Percentiles rank a stretch among this genome's conserved stretches.
Evolutionary conservation across 2,797 vertebrate genomes (phyloP).

Genomic region (Pelobates cultripes): DNA sequence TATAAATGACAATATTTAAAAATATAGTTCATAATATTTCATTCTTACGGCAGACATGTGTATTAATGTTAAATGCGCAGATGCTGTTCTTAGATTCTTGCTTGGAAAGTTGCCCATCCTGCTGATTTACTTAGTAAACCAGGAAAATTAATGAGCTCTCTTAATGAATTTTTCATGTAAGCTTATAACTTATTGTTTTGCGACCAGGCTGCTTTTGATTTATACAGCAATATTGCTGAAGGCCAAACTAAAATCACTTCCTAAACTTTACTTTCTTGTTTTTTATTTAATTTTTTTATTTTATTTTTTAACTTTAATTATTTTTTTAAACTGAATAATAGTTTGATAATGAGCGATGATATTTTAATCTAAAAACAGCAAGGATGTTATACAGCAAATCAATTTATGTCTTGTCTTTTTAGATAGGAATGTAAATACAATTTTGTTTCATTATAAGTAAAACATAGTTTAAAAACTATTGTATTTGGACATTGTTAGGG

Average conservation of each 20-base stretch:
- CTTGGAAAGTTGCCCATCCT: constrained; percentile 51
- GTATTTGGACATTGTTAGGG: too few species aligned
- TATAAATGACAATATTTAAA: constrained; percentile 54
- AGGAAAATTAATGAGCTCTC: constrained; percentile 53
- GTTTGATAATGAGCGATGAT: neutral
- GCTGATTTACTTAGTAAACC: constrained; percentile 54
- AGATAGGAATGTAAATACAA: too few species aligned
- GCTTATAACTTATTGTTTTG: constrained; percentile 56
- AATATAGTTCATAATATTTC: constrained; percentile 53
- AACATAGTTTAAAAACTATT: too few species aligned
- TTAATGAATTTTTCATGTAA: constrained; percentile 56
- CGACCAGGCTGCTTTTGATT: constrained; percentile 44
- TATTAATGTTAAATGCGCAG: constrained; percentile 52
- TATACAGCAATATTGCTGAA: constrained; percentile 44
- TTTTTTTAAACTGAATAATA: constrained; percentile 6
- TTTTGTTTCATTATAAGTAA: too few species aligned
- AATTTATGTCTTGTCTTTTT: too few species aligned
- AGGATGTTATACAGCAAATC: too few species aligned
- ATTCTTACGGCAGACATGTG: constrained; percentile 47
- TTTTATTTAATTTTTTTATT: neutral
- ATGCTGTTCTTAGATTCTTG: constrained; percentile 39
- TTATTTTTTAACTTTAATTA: constrained; percentile 15
- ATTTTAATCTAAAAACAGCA: too few species aligned
- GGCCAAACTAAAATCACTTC: constrained; percentile 38
- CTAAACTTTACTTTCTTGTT: constrained; percentile 32